Base-by-base conservation (phyloP, 2,888 invertebrate species). In the Willowsia nigromaculata region DNA sequence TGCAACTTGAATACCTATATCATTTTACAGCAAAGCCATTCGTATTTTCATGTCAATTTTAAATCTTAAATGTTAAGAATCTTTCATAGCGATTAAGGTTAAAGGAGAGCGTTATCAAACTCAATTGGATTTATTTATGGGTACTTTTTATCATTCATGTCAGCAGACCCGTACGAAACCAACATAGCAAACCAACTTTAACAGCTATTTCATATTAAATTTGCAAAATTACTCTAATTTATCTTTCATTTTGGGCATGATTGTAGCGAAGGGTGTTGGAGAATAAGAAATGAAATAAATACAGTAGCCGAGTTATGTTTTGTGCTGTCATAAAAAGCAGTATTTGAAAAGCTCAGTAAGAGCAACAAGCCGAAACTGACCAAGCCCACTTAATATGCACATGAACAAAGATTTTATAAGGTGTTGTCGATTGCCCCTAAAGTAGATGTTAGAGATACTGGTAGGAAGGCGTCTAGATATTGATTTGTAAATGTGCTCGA, bases 401-500 rank as follows among this genome's bases (percentile, higher is more conserved):
- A 25, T n/a, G 15, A 5, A 71, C 37, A 40, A 47, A 30, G 25
- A 11, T 40, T 18, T 71, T 68, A 33, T 5, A n/a, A 80, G 78
- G 56, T 80, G 78, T 53, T 80, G 78, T 22, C 78, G 37, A 53
- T n/a, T n/a, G n/a, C n/a, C n/a, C n/a, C n/a, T n/a, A n/a, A n/a
- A n/a, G n/a, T n/a, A n/a, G n/a, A n/a, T n/a, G n/a, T n/a, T n/a
- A n/a, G n/a, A n/a, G n/a, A n/a, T n/a, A n/a, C n/a, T n/a, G n/a
- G n/a, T n/a, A n/a, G n/a, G n/a, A n/a, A n/a, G n/a, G n/a, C n/a
- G n/a, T n/a, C n/a, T n/a, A n/a, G n/a, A 25, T 25, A 27, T 9
- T 37, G 9, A 6, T 37, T 37, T 37, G 4, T 3, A 27, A 53
- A 18, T 15, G n/a, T 53, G 18, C 18, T 3, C 18, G 18, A 53